Percentiles rank a stretch among this genome's conserved stretches.
These are phyloP conservation scores for Musca domestica DNA, from an alignment of 1,140 invertebrate genomes.

Conservation along the genomic window DNA sequence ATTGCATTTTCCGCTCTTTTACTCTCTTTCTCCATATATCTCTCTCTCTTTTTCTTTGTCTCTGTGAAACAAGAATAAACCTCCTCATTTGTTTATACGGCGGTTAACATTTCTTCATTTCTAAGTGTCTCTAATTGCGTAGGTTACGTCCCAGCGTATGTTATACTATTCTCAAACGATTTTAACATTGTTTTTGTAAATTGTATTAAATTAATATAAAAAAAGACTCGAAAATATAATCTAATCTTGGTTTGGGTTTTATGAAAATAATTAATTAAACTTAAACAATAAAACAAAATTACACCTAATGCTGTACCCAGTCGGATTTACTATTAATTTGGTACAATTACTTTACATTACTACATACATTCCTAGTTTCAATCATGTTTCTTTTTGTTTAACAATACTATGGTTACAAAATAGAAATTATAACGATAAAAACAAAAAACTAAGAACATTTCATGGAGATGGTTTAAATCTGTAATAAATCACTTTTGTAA, in stretches of 20 bases:
- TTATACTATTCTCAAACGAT: too few relatives aligned
- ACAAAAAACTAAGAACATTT: neutral
- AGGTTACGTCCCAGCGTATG: too few relatives aligned
- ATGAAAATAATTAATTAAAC: neutral
- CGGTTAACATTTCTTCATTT: too few relatives aligned
- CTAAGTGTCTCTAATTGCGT: too few relatives aligned
- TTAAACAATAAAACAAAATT: neutral
- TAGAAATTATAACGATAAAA: neutral
- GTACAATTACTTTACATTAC: neutral
- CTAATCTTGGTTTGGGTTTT: slow-evolving; percentile 9
- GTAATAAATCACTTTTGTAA: slow-evolving; percentile 18
- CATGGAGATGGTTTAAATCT: slow-evolving; percentile 16
- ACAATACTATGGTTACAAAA: neutral
- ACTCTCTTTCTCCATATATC: too few relatives aligned
- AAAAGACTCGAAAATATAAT: neutral
- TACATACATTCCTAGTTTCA: neutral
- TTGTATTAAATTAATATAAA: too few relatives aligned
- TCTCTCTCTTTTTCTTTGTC: too few relatives aligned
- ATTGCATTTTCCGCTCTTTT: too few relatives aligned
- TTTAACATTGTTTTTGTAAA: too few relatives aligned
- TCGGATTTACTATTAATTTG: slow-evolving; percentile 25
- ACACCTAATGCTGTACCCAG: neutral
- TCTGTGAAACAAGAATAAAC: too few relatives aligned
- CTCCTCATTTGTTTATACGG: too few relatives aligned
- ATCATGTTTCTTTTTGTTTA: neutral